phyloP scores from a whole-genome alignment of 2,113 vertebrate genomes.

The Euleptes europaea region DNA sequence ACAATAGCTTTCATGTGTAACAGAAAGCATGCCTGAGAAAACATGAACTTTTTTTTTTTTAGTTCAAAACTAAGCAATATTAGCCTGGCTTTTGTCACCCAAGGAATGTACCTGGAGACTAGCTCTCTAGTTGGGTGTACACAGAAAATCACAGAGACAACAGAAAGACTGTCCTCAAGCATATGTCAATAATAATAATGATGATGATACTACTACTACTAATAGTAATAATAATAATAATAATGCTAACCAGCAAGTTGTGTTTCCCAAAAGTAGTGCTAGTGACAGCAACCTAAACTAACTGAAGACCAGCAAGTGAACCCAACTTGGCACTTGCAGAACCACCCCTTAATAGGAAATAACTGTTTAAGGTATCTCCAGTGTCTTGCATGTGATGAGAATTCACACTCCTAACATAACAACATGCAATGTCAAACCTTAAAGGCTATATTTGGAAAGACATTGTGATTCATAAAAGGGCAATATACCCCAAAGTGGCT shows the following conservation, averaged over 20 bases:
- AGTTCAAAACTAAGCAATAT: conserved; percentile 38
- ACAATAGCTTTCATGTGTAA: conserved; percentile 30
- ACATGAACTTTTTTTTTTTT: neutral
- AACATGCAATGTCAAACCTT: conserved; percentile 43
- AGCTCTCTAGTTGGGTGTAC: neutral
- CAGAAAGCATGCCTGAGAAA: neutral
- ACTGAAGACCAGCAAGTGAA: neutral
- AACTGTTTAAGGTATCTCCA: conserved; percentile 48
- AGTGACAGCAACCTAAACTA: conserved; percentile 13
- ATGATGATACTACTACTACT: neutral
- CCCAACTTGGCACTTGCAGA: conserved; percentile 32
- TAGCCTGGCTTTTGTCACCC: neutral
- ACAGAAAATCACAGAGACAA: conserved; percentile 41
- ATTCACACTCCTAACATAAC: conserved; percentile 25
- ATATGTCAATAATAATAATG: conserved; percentile 33
- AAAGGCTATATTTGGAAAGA: conserved; percentile 34
- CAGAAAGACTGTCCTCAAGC: neutral
- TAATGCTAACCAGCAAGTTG: neutral
- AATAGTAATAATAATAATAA: conserved; percentile 14
- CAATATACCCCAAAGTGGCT: conserved; percentile 7
- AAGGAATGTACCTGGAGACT: neutral
- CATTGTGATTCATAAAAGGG: conserved; percentile 29
- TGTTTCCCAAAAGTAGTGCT: neutral
- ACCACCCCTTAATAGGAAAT: conserved; percentile 51
- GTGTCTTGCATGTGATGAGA: conserved; percentile 36